These are phyloP conservation scores for Corydoras sp. DNA, from an alignment of 2,113 vertebrate species.

Conservation along the genomic window DNA sequence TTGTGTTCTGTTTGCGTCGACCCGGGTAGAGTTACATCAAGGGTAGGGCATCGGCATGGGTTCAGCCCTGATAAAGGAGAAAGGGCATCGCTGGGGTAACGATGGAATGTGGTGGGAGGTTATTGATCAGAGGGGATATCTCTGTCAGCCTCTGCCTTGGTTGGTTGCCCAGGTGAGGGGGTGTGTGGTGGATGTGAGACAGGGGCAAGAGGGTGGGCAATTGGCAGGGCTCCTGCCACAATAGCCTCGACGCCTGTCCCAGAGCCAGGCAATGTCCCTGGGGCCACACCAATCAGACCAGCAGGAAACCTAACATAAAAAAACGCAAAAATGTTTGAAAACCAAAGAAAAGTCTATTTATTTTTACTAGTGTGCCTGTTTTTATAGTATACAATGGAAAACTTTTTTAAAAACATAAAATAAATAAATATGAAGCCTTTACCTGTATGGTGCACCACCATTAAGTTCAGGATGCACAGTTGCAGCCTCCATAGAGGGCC, in stretches of 20 bases:
- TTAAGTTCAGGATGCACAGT: slow-evolving; percentile 85
- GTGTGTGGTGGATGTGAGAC: slow-evolving; percentile 78
- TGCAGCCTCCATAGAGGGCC: slow-evolving; percentile 82
- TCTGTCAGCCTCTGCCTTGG: slow-evolving; percentile 88
- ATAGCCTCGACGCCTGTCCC: slow-evolving; percentile 77
- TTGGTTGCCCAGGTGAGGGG: slow-evolving; percentile 81
- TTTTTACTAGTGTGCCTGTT: no score
- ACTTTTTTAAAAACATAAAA: slow-evolving; percentile 16
- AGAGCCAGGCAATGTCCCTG: slow-evolving; percentile 73
- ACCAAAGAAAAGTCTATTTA: no score
- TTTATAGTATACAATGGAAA: background rate
- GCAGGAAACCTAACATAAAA: slow-evolving; percentile 74
- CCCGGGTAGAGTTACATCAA: slow-evolving; percentile 42
- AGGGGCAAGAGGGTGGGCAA: slow-evolving; percentile 74
- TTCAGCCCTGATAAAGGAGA: slow-evolving; percentile 18
- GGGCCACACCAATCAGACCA: slow-evolving; percentile 78
- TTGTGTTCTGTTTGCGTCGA: slow-evolving; percentile 61
- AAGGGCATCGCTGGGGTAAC: slow-evolving; percentile 41
- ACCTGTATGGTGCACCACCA: slow-evolving; percentile 77
- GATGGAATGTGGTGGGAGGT: slow-evolving; percentile 72
- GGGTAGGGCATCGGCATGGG: slow-evolving; percentile 41
- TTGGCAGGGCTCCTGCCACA: slow-evolving; percentile 67
- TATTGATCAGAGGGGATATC: slow-evolving; percentile 90
- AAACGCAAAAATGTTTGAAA: slow-evolving; percentile 9
- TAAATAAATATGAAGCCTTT: background rate